These are phyloP conservation scores for Pluvianellus socialis DNA, from an alignment of 2,113 vertebrate species.

Conservation along the genomic window DNA sequence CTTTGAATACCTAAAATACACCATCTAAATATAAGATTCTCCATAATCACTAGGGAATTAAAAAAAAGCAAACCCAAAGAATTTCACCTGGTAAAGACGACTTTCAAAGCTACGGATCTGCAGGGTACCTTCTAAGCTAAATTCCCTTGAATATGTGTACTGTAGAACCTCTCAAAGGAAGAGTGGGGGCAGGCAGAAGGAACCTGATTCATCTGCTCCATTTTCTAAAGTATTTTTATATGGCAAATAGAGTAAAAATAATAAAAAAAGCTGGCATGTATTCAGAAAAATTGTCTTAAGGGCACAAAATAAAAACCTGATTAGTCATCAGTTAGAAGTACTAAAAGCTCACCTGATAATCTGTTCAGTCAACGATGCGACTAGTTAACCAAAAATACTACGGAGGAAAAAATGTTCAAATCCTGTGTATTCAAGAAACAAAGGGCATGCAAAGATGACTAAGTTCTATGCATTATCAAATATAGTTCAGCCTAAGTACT, in stretches of 20 bases:
- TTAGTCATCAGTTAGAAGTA: background rate
- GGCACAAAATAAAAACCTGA: background rate
- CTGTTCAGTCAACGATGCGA: background rate
- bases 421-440: background rate
- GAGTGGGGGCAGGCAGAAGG: background rate
- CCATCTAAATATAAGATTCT: background rate
- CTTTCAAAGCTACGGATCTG: background rate
- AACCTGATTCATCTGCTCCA: background rate
- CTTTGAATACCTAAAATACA: background rate
- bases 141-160: background rate
- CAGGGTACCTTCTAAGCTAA: background rate
- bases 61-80: no score
- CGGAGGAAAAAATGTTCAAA: background rate
- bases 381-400: background rate
- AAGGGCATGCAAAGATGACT: background rate
- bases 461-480: background rate
- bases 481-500: background rate
- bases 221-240: background rate
- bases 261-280: background rate
- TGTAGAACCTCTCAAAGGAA: background rate
- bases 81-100: background rate
- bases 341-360: background rate
- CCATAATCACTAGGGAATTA: background rate
- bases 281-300: background rate
- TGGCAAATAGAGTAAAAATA: background rate